phyloP scores from a whole-genome alignment of 2,888 invertebrate species.

The Stratiomys singularior region DNA sequence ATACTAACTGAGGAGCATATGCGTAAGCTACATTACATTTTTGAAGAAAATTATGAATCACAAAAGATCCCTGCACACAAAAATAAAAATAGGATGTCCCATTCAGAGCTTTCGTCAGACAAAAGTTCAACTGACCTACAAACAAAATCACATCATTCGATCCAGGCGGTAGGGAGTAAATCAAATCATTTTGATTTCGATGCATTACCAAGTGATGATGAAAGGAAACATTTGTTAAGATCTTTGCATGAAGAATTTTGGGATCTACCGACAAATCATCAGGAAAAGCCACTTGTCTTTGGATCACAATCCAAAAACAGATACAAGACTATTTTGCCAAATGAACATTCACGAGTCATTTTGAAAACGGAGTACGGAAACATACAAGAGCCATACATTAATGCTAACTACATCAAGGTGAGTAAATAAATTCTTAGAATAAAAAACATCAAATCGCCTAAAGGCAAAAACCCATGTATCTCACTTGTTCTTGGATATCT shows the following conservation, averaged over 20 bases:
- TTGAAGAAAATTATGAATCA: constrained; percentile 69
- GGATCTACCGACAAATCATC: constrained; percentile 92
- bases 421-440: constrained; percentile 48
- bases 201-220: constrained; percentile 69
- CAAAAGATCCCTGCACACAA: background rate
- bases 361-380: constrained; percentile 69
- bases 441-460: too few relatives aligned
- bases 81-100: background rate
- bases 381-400: constrained; percentile 81
- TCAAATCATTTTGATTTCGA: background rate
- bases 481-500: too few relatives aligned
- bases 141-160: background rate
- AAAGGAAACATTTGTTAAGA: constrained; percentile 72
- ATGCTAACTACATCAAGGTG: constrained; percentile 94
- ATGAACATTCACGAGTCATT: constrained; percentile 86
- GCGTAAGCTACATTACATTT: constrained; percentile 70
- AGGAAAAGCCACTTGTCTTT: constrained; percentile 88
- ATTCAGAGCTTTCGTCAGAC: background rate
- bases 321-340: constrained; percentile 89
- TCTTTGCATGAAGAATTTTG: constrained; percentile 90
- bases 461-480: too few relatives aligned
- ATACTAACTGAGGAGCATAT: constrained; percentile 72
- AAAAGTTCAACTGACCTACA: too few relatives aligned
- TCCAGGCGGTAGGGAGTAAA: background rate
- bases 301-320: constrained; percentile 91